Evolutionary conservation across 2,113 vertebrate genomes (phyloP), one percentile per base, ranked within the genome.

Genomic region (Narcine bancroftii): DNA sequence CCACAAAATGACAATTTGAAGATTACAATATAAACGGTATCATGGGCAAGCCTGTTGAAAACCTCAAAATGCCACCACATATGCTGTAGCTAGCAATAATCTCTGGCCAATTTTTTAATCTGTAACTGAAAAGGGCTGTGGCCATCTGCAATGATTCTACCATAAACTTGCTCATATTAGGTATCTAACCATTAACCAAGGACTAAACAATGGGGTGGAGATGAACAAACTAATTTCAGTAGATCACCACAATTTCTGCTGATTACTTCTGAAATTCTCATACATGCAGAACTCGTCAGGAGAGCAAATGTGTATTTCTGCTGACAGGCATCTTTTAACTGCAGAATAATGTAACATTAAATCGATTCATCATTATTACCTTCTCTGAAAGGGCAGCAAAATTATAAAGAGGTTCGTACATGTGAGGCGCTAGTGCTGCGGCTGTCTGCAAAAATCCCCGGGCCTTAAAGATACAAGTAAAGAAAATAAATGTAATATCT

Each of bases 361-460:
- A n/a, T n/a, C 26, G 6, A 26, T 81, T 81, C 47, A 66, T 89
- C 85, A 21, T 19, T 6, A 89, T 94, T 97, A 99, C 99, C 98
- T 98, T 98, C 93, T 99, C 97, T 92, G 97, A 98, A 85, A 99
- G 94, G n/a, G 96, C 94, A 92, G 98, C 97, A 92, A 97, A 96
- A 94, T 99, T 99, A 94, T 97, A 99, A 95, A 99, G 98, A 3
- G 98, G 97, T 89, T 99, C 98, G 71, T 99, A 99, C 97, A 99
- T 96, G 93, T 97, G 97, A 93, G 98, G 97, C 17, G 97, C 96
- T 94, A 99, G 93, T 6, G 97, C 96, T 1, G 98, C 97, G 6
- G 99, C 97, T 0, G 98, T 99, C 92, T 99, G 98, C 73, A 99
- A 95, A 75, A 99, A 97, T 60, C 97, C 97, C 95, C 97, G 97